phyloP scores from a whole-genome alignment of 2,113 vertebrate species.

The Trogon melanurus region DNA sequence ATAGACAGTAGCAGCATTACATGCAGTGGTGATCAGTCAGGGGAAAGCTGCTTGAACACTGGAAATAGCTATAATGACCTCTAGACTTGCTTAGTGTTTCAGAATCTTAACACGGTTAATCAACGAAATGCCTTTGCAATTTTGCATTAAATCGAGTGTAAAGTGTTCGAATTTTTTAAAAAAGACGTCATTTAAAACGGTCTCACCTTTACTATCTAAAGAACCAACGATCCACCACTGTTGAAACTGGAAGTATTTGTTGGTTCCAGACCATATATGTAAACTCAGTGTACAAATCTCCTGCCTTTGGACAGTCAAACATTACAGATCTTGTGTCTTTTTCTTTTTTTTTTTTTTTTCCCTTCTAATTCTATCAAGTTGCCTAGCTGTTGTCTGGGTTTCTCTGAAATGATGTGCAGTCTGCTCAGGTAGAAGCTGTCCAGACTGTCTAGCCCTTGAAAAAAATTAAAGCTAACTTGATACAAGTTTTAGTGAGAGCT shows the following conservation, averaged over 20 bases:
- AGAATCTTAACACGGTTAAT: rapidly evolving
- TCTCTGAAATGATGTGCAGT: background rate
- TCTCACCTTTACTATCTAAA: background rate
- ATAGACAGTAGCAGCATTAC: background rate
- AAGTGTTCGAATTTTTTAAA: background rate
- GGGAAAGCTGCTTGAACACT: background rate
- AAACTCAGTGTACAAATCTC: background rate
- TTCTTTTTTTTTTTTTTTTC: background rate
- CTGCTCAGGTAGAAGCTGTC: background rate
- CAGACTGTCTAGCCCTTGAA: background rate
- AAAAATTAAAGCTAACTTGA: background rate
- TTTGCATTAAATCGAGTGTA: background rate
- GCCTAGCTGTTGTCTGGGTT: background rate
- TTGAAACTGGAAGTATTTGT: background rate
- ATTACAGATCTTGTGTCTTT: background rate
- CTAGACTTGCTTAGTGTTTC: background rate
- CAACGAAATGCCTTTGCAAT: background rate
- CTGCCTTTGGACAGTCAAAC: background rate
- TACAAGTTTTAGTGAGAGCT: background rate
- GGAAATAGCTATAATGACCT: background rate
- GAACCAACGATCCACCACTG: background rate
- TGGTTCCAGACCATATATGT: background rate
- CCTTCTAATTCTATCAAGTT: background rate
- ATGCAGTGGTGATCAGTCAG: background rate
- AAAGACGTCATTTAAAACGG: background rate